A percentile compares a stretch with the other conserved stretches of the same genome.
Evolutionary conservation across 2,113 vertebrate genomes (phyloP).

Genomic region (Ciconia maguari): DNA sequence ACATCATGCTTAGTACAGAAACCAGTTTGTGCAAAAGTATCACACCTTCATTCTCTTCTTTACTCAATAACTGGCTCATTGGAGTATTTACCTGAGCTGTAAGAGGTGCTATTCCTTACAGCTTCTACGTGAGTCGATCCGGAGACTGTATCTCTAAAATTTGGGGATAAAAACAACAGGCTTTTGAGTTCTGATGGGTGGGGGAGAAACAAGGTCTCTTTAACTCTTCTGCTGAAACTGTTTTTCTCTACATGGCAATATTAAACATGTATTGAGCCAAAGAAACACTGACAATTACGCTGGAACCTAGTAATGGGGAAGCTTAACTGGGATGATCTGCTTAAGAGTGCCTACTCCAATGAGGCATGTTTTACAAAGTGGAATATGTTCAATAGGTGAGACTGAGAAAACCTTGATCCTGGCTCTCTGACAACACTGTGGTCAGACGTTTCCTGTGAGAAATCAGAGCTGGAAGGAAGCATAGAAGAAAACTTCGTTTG

Average conservation of each 20-base stretch:
- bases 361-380: background rate
- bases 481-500: background rate
- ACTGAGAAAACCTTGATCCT: background rate
- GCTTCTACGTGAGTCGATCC: background rate
- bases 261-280: background rate
- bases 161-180: background rate
- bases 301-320: background rate
- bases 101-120: background rate
- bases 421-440: background rate
- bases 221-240: background rate
- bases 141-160: background rate
- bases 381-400: background rate
- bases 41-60: background rate
- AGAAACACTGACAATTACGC: background rate
- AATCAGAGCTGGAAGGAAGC: background rate
- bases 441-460: background rate
- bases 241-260: background rate
- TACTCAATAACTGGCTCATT: background rate
- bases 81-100: background rate
- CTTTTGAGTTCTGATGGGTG: background rate
- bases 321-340: background rate
- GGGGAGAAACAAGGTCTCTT: background rate
- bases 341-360: background rate
- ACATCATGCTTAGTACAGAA: background rate
- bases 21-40: background rate